phyloP scores from a whole-genome alignment of 2,888 invertebrate species.

The Yponomeuta sedellus region DNA sequence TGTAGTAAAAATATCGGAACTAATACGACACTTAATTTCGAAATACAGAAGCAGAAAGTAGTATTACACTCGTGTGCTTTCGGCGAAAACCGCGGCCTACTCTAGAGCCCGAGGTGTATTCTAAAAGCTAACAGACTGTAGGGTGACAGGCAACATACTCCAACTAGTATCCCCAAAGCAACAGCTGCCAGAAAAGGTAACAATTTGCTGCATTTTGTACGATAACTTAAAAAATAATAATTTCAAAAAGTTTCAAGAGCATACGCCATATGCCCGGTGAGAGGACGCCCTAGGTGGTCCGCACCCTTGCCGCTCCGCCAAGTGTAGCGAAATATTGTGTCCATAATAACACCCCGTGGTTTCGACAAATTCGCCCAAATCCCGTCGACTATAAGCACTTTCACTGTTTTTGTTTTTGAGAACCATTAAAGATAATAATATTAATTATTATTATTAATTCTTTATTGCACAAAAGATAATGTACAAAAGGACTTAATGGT shows the following conservation, averaged over 20 bases:
- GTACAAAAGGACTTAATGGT: no score
- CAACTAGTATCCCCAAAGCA: background rate
- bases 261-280: background rate
- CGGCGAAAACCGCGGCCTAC: no score
- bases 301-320: background rate
- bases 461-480: no score
- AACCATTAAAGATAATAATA: no score
- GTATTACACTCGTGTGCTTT: no score
- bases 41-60: no score
- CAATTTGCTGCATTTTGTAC: background rate
- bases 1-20: no score
- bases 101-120: no score
- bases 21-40: no score
- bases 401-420: background rate
- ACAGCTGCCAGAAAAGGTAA: background rate
- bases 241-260: background rate
- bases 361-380: background rate
- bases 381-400: background rate
- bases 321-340: background rate
- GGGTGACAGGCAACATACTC: background rate
- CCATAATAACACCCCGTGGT: background rate
- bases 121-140: no score
- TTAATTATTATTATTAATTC: no score
- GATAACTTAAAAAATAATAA: background rate
- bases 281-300: background rate